phyloP scores from a whole-genome alignment of 2,888 invertebrate species.

The Dryocosmus kuriphilus region DNA sequence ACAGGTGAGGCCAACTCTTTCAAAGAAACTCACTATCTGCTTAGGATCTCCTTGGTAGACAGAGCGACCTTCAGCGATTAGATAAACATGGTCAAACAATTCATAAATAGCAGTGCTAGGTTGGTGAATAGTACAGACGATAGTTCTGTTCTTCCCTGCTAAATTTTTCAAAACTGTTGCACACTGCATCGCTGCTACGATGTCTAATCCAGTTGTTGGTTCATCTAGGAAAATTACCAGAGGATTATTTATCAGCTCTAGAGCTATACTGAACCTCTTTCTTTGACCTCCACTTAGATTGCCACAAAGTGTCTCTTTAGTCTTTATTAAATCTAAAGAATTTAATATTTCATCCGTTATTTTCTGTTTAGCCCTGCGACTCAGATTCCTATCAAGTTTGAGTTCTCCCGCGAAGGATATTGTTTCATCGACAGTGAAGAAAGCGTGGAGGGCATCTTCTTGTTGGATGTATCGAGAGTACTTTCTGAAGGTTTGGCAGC shows the following conservation, averaged over 20 bases:
- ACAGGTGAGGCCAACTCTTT: conserved; percentile 70
- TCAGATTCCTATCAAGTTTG: background rate
- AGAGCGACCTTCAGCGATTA: conserved; percentile 91
- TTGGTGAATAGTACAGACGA: conserved; percentile 97
- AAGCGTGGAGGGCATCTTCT: background rate
- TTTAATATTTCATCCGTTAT: conserved; percentile 10
- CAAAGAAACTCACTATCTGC: conserved; percentile 89
- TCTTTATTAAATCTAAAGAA: conserved; percentile 3
- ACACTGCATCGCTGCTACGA: conserved; percentile 8
- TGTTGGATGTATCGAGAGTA: conserved; percentile 8
- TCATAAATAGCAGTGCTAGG: conserved; percentile 94
- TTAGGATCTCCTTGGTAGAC: conserved; percentile 91
- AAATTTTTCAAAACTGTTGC: conserved; percentile 84
- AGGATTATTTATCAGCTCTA: conserved; percentile 8
- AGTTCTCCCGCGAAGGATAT: conserved; percentile 6
- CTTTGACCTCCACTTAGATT: conserved; percentile 2
- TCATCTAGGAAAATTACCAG: conserved; percentile 13
- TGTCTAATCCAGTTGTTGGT: conserved; percentile 12
- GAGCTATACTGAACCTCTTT: conserved; percentile 11
- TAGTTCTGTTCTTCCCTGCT: conserved; percentile 90
- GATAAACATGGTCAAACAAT: conserved; percentile 94
- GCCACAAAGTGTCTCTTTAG: background rate
- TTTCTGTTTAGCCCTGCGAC: background rate
- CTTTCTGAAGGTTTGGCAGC: background rate
- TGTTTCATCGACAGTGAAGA: background rate